Conservation (phyloP, 2,797 vertebrate genomes). For the Anabacerthia variegaticeps region DNA sequence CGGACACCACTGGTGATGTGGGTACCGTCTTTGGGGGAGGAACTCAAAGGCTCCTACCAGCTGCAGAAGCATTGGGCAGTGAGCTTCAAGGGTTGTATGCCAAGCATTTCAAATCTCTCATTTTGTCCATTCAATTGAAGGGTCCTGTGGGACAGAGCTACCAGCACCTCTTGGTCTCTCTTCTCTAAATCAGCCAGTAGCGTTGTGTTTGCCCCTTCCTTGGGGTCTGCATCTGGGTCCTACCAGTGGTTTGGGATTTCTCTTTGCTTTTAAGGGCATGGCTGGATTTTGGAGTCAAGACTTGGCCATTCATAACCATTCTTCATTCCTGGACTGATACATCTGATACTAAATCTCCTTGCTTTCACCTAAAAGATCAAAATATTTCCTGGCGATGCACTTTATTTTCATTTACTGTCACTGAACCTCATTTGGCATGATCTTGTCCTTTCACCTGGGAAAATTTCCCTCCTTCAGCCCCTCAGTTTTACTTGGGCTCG, state of each 20-base stretch:
- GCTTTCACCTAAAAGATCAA: not conserved
- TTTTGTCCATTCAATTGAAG: not conserved
- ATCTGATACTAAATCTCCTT: not conserved
- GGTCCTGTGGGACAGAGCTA: not conserved
- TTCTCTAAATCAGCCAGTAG: not conserved
- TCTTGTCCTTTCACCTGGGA: not conserved
- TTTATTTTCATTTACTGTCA: not conserved
- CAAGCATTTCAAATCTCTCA: not conserved
- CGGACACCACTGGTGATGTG: fast-evolving
- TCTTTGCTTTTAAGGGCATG: not conserved
- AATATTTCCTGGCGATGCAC: fast-evolving
- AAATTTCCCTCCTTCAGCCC: not conserved
- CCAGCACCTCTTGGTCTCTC: not conserved
- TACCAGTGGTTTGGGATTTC: not conserved
- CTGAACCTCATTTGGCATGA: not conserved
- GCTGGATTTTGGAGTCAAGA: not conserved
- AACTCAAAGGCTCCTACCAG: not conserved
- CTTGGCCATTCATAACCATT: fast-evolving
- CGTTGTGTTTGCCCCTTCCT: not conserved
- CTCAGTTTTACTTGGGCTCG: not conserved
- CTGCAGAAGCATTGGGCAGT: not conserved
- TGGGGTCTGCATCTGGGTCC: not conserved
- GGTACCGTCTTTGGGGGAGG: not conserved
- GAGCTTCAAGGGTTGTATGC: not conserved
- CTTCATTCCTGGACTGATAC: not conserved